Evolutionary conservation across 2,888 invertebrate species (phyloP).

Genomic region (Zaprionus lineosus): DNA sequence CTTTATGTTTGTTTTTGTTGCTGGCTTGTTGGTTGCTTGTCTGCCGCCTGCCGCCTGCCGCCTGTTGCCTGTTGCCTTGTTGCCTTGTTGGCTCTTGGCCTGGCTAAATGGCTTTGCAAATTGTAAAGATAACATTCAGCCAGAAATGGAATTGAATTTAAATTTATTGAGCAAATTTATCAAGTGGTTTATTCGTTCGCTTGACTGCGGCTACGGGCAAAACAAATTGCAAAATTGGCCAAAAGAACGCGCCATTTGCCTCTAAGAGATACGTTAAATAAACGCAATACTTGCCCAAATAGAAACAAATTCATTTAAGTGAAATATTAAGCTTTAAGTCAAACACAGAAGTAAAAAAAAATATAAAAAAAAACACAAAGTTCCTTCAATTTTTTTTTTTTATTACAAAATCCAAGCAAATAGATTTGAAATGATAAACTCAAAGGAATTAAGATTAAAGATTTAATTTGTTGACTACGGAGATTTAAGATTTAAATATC

Average conservation of each 20-base stretch:
- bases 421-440: too few relatives aligned
- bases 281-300: neutral
- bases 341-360: neutral
- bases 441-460: too few relatives aligned
- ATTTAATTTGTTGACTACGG: too few relatives aligned
- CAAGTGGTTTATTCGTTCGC: slow-evolving; percentile 10
- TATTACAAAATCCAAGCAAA: too few relatives aligned
- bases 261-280: neutral
- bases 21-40: too few relatives aligned
- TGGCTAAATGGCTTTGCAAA: slow-evolving; percentile 12
- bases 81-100: neutral
- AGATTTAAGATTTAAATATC: too few relatives aligned
- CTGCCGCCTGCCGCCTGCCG: too few relatives aligned
- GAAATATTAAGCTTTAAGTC: slow-evolving; percentile 11
- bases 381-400: too few relatives aligned
- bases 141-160: slow-evolving; percentile 22
- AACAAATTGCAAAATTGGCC: neutral
- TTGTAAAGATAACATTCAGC: slow-evolving; percentile 14
- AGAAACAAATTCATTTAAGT: neutral
- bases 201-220: neutral
- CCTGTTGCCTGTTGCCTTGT: slow-evolving; percentile 6
- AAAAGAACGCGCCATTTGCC: neutral
- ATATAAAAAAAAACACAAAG: too few relatives aligned
- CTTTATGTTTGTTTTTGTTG: neutral
- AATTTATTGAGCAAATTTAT: slow-evolving; percentile 41